phyloP scores from a whole-genome alignment of 2,797 vertebrate genomes.

The Coracias cyanogaster region DNA sequence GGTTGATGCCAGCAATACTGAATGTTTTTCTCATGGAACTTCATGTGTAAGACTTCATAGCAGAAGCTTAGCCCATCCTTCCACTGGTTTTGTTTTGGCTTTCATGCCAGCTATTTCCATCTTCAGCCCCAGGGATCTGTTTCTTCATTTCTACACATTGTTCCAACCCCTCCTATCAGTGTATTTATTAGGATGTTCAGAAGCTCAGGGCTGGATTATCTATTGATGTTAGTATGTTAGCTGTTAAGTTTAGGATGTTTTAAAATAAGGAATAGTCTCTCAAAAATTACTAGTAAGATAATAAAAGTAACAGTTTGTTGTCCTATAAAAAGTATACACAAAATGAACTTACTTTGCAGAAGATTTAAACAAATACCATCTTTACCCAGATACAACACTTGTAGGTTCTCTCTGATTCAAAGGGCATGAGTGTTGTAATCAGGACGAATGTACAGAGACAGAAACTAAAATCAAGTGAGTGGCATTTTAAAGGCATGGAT shows the following conservation, averaged over 20 bases:
- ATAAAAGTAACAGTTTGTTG: neutral
- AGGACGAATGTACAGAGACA: neutral
- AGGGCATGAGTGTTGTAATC: neutral
- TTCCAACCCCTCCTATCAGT: neutral
- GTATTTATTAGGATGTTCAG: neutral
- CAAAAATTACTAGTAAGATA: neutral
- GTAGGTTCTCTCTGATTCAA: neutral
- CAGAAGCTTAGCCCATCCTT: neutral
- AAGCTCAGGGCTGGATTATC: neutral
- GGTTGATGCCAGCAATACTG: neutral
- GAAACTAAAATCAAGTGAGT: neutral
- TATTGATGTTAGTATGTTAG: neutral
- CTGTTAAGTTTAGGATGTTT: neutral
- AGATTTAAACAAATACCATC: neutral
- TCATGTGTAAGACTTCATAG: neutral
- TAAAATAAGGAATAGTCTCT: neutral
- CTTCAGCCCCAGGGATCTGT: neutral
- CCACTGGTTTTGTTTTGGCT: fast-evolving
- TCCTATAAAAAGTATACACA: neutral
- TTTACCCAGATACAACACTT: fast-evolving
- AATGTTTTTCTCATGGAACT: neutral
- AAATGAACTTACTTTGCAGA: neutral
- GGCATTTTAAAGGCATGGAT: neutral
- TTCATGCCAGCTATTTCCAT: neutral
- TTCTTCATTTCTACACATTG: neutral